A percentile compares a stretch with the other conserved stretches of the same genome.
Conservation (phyloP, 2,113 vertebrate genomes). For the Casuarius casuarius region DNA sequence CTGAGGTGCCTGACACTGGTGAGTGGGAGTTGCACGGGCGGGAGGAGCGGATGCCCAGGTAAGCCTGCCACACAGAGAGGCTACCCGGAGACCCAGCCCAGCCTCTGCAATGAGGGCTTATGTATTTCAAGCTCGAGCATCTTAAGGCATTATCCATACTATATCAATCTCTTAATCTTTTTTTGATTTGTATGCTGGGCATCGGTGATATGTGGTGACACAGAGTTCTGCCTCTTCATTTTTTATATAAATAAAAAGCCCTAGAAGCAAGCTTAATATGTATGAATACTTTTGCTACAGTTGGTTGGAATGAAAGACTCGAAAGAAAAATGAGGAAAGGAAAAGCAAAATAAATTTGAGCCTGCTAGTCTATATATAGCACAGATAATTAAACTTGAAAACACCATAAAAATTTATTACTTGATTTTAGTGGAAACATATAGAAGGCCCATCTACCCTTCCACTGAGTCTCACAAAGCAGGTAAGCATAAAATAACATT, state of each 20-base stretch:
- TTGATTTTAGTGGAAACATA: neutral
- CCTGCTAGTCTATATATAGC: neutral
- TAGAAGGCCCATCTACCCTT: neutral
- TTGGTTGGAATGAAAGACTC: neutral
- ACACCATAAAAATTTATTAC: neutral
- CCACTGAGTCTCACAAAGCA: neutral
- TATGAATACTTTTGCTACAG: neutral
- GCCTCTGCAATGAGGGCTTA: neutral
- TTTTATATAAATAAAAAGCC: neutral
- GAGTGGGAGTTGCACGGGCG: neutral
- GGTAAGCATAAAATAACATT: neutral
- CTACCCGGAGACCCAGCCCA: neutral
- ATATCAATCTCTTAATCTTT: neutral
- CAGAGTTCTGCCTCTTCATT: neutral
- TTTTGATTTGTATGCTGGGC: neutral
- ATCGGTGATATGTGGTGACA: neutral
- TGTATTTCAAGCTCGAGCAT: conserved; percentile 11
- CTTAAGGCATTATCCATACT: conserved; percentile 6
- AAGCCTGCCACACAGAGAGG: neutral
- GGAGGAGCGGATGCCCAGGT: neutral
- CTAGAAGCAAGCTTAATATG: neutral
- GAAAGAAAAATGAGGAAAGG: neutral
- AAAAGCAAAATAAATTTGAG: neutral
- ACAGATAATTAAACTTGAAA: neutral
- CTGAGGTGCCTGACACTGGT: neutral